Evolutionary conservation across 2,888 invertebrate genomes (phyloP).

Genomic region (Dorcus parallelipipedus): DNA sequence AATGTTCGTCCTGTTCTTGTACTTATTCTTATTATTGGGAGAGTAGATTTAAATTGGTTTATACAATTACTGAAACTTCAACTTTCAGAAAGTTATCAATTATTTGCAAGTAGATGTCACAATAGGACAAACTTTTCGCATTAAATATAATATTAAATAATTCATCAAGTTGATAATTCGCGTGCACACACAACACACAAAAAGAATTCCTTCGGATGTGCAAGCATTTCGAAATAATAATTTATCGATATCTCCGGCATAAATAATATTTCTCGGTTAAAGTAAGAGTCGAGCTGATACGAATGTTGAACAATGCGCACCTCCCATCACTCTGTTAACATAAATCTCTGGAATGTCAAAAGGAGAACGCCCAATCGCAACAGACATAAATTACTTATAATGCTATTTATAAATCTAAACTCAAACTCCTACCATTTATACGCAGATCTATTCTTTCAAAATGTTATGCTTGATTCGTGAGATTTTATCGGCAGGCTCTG

Average conservation of each 20-base stretch:
- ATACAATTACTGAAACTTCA: no score
- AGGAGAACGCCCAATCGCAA: constrained; percentile 51
- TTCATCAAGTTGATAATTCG: no score
- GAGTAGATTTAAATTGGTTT: no score
- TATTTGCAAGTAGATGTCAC: no score
- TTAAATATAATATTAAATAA: no score
- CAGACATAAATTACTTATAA: constrained; percentile 50
- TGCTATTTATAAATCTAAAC: constrained; percentile 49
- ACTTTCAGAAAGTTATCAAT: no score
- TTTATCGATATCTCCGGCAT: constrained; percentile 46
- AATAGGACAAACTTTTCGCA: no score
- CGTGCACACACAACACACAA: constrained; percentile 13
- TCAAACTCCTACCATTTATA: constrained; percentile 38
- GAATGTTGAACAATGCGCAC: constrained; percentile 43
- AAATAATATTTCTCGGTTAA: constrained; percentile 55
- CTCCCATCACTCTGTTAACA: constrained; percentile 50
- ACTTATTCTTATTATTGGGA: no score
- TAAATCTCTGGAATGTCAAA: constrained; percentile 49
- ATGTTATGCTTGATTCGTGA: constrained; percentile 30
- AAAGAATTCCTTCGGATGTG: constrained; percentile 21
- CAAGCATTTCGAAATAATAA: constrained; percentile 32
- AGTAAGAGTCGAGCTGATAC: constrained; percentile 31
- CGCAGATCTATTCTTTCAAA: constrained; percentile 29
- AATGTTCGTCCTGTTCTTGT: no score
- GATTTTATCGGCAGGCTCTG: constrained; percentile 21